Conservation (phyloP, 2,113 vertebrate genomes). For the Laterallus jamaicensis region DNA sequence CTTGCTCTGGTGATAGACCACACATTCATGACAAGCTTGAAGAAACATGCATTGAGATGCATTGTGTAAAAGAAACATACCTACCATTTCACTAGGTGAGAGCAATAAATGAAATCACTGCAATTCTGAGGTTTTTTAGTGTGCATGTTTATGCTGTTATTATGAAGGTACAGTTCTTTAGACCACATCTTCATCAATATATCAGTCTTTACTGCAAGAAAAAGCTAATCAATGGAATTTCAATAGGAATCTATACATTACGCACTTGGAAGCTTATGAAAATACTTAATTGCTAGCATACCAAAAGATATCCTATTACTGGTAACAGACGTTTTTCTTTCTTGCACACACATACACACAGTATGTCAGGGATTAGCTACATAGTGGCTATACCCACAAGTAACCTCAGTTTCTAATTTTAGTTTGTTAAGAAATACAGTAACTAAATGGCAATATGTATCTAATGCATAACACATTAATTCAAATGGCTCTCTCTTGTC, state of each 20-base stretch:
- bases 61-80: neutral
- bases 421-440: neutral
- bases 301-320: neutral
- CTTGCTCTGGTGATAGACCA: neutral
- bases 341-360: neutral
- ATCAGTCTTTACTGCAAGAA: neutral
- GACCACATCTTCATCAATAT: neutral
- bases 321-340: neutral
- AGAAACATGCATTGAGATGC: neutral
- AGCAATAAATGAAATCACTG: neutral
- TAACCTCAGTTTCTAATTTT: neutral
- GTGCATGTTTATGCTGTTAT: neutral
- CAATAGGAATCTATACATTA: neutral
- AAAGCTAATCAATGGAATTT: neutral
- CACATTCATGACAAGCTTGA: neutral
- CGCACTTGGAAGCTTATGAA: neutral
- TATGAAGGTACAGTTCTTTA: neutral
- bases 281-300: neutral
- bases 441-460: neutral
- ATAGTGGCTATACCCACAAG: neutral
- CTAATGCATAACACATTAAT: neutral
- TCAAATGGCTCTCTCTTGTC: neutral
- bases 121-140: neutral
- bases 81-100: neutral
- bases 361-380: neutral